phyloP scores from a whole-genome alignment of 1,140 invertebrate species.

The Trigoniulus corallinus region DNA sequence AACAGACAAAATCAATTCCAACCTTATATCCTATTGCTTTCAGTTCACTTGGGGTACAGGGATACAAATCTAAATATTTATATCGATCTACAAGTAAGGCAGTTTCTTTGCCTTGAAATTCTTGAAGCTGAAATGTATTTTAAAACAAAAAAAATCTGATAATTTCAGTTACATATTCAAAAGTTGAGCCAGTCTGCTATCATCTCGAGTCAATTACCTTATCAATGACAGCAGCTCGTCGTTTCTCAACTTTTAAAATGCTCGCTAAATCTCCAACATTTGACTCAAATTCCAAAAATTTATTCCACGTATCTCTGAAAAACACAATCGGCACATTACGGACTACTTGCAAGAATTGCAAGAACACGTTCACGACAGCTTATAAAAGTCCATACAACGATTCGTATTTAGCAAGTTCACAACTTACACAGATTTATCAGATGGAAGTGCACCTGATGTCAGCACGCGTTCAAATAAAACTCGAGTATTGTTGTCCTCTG shows the following conservation, averaged over 20 bases:
- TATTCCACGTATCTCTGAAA: conserved; percentile 89
- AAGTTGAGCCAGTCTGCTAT: too few species aligned
- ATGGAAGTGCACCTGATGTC: conserved; percentile 69
- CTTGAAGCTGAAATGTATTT: conserved; percentile 52
- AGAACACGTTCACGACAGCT: too few species aligned
- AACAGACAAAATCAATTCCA: neutral
- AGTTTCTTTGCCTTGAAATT: conserved; percentile 93
- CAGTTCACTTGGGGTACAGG: conserved; percentile 73
- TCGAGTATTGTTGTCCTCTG: conserved; percentile 97
- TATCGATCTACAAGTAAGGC: conserved; percentile 88
- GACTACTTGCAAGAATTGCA: too few species aligned
- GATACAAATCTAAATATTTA: conserved; percentile 84
- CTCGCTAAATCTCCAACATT: conserved; percentile 95
- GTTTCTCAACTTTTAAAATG: conserved; percentile 93
- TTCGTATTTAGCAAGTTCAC: conserved; percentile 1
- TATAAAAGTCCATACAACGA: neutral
- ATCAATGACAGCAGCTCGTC: conserved; percentile 74
- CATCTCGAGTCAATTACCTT: conserved; percentile 56
- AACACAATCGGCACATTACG: neutral
- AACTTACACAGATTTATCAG: conserved; percentile 76
- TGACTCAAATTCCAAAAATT: conserved; percentile 95
- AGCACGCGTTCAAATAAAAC: conserved; percentile 94
- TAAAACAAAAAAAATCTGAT: conserved; percentile 2
- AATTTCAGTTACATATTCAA: too few species aligned
- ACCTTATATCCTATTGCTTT: conserved; percentile 41